These are phyloP conservation scores for Odontesthes bonariensis DNA, from an alignment of 2,113 vertebrate species.

Conservation along the genomic window DNA sequence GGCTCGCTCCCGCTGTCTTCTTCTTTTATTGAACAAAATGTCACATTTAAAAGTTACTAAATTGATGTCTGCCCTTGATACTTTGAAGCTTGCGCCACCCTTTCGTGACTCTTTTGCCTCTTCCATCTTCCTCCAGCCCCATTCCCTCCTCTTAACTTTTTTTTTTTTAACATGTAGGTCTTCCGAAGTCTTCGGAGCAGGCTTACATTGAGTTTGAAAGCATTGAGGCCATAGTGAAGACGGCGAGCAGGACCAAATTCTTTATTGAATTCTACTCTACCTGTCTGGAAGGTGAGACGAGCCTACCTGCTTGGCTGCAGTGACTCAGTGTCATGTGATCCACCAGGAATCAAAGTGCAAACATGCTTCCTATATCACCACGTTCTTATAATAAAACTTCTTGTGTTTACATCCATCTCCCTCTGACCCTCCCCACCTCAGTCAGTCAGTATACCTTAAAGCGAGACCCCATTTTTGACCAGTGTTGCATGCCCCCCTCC, in stretches of 20 bases:
- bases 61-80: too few species aligned
- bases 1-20: too few species aligned
- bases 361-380: not conserved
- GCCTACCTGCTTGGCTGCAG: not conserved
- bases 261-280: constrained; percentile 98
- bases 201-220: constrained; percentile 97
- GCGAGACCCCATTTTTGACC: constrained; percentile 56
- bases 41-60: too few species aligned
- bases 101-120: too few species aligned
- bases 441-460: constrained; percentile 75
- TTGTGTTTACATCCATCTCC: constrained; percentile 31
- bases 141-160: not conserved
- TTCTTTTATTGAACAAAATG: too few species aligned
- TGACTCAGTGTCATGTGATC: not conserved
- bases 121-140: too few species aligned
- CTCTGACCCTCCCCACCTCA: constrained; percentile 44
- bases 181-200: constrained; percentile 95
- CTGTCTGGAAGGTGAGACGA: constrained; percentile 90
- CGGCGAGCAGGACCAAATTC: constrained; percentile 95
- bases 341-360: not conserved
- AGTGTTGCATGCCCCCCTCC: constrained; percentile 28
- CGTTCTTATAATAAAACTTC: constrained; percentile 33
- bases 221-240: constrained; percentile 97
- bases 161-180: constrained; percentile 76
- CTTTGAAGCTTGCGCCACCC: too few species aligned